phyloP scores from a whole-genome alignment of 1,140 invertebrate species.

The Pygmarrhopalites habei region DNA sequence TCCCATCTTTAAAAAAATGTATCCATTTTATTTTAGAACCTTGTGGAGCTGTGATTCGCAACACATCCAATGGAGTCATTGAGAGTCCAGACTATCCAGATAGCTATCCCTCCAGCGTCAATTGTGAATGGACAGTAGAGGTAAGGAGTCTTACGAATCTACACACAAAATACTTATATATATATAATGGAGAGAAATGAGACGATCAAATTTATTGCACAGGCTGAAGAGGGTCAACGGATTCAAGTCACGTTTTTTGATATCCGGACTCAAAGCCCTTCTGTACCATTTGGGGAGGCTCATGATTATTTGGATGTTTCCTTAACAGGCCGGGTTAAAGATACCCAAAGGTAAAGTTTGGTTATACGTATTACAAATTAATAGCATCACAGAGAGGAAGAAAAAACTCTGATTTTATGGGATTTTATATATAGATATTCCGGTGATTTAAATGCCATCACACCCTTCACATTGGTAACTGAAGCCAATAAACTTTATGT shows the following conservation, averaged over 20 bases:
- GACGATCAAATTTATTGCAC: neutral
- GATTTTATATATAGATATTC: conserved; percentile 7
- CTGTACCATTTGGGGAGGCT: neutral
- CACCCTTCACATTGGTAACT: neutral
- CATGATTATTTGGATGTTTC: conserved; percentile 8
- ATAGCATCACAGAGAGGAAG: no score
- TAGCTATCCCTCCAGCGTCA: neutral
- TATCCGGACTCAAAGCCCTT: neutral
- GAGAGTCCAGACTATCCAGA: conserved; percentile 15
- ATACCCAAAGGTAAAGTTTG: conserved; percentile 11
- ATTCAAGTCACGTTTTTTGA: conserved; percentile 7
- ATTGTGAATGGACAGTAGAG: conserved; percentile 10
- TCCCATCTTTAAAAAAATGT: no score
- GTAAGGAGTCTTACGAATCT: neutral
- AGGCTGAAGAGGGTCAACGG: conserved; percentile 3
- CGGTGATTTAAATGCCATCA: conserved; percentile 11
- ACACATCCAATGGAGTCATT: neutral
- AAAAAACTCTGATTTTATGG: no score
- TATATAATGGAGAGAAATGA: no score
- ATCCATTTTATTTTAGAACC: no score
- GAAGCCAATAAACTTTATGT: neutral
- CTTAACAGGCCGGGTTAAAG: neutral
- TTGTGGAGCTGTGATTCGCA: no score
- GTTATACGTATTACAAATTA: neutral
- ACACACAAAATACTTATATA: neutral